Percentiles rank a stretch among this genome's conserved stretches.
These are phyloP conservation scores for Rhizoglyphus robini DNA, from an alignment of 1,140 invertebrate species.

Conservation along the genomic window DNA sequence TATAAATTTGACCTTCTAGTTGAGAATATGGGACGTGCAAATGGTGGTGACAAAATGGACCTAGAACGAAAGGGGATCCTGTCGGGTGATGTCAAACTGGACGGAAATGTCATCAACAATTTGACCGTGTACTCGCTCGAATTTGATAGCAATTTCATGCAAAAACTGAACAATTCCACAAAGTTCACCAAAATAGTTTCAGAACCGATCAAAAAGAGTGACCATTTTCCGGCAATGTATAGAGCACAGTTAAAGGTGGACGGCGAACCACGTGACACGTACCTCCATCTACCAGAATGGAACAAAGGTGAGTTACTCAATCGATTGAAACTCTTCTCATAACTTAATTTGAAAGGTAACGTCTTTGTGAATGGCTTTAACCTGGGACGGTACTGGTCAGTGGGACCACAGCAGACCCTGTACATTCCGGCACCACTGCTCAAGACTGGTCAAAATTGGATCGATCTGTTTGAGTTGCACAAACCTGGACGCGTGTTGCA, in stretches of 20 bases:
- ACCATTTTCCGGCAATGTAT: background rate
- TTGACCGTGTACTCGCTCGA: background rate
- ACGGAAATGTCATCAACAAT: background rate
- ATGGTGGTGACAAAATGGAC: slow-evolving; percentile 11
- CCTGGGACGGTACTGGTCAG: slow-evolving; percentile 61
- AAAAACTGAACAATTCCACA: background rate
- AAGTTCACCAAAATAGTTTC: no score
- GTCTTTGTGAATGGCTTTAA: slow-evolving; percentile 56
- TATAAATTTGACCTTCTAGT: slow-evolving; percentile 24
- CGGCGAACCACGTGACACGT: slow-evolving; percentile 41
- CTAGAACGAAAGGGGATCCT: background rate
- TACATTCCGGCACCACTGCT: slow-evolving; percentile 49
- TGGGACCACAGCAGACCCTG: slow-evolving; percentile 57
- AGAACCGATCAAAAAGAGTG: background rate
- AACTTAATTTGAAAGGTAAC: no score
- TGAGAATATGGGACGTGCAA: slow-evolving; percentile 26
- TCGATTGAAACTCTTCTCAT: no score
- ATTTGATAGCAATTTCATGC: background rate
- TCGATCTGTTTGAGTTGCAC: slow-evolving; percentile 18
- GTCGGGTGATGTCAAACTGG: background rate
- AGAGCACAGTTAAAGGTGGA: background rate
- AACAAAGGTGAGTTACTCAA: no score
- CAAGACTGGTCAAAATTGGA: slow-evolving; percentile 21
- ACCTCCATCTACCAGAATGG: slow-evolving; percentile 49
- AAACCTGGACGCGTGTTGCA: background rate